Conservation (phyloP, 2,888 invertebrate species). For the Empis stercorea region DNA sequence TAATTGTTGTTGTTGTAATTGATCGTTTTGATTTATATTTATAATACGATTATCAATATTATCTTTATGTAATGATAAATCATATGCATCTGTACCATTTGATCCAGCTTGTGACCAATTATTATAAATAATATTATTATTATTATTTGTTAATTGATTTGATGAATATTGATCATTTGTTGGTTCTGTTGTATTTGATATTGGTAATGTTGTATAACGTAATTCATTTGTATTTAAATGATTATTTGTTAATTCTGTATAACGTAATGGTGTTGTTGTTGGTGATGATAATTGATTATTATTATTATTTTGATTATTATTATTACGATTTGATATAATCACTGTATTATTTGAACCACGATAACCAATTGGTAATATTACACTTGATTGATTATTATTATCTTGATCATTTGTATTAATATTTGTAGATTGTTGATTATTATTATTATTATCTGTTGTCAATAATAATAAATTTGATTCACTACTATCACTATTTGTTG, state of each 20-base stretch:
- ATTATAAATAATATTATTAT: no score
- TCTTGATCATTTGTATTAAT: not conserved
- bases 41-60: not conserved
- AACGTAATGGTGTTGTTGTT: conserved; percentile 13
- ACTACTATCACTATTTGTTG: conserved; percentile 9
- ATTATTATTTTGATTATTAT: no score
- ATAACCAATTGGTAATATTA: conserved; percentile 26
- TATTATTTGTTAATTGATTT: no score
- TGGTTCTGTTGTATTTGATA: no score
- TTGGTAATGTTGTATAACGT: conserved; percentile 6
- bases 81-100: conserved; percentile 1
- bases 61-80: conserved; percentile 14
- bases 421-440: not conserved
- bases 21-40: conserved; percentile 17
- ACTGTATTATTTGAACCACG: conserved; percentile 32
- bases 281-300: conserved; percentile 10
- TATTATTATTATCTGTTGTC: conserved; percentile 9
- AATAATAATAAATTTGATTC: conserved; percentile 12
- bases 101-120: no score
- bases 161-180: conserved; percentile 1
- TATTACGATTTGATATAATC: conserved; percentile 23
- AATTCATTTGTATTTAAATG: conserved; percentile 4
- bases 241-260: conserved; percentile 8
- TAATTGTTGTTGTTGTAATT: conserved; percentile 11
- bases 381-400: conserved; percentile 4